Conservation (phyloP, 2,797 vertebrate species). For the Anableps anableps region DNA sequence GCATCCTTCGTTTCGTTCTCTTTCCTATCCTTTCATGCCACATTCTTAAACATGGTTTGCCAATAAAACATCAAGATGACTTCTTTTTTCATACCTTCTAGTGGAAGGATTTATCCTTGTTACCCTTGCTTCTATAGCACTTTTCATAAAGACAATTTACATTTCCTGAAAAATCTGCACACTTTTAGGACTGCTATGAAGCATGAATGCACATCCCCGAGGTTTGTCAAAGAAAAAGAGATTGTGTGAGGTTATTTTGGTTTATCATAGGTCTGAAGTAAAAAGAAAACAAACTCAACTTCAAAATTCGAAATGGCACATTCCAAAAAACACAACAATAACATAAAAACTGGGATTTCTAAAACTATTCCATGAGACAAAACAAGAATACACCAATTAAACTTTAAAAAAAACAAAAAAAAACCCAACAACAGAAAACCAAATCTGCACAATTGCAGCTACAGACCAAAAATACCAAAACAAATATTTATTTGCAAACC, state of each 20-base stretch:
- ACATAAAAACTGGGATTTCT: neutral
- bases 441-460: no score
- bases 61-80: constrained; percentile 81
- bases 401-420: no score
- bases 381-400: no score
- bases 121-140: no score
- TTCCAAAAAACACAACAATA: neutral
- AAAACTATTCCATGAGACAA: no score
- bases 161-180: neutral
- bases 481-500: no score
- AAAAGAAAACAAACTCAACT: neutral
- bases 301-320: neutral
- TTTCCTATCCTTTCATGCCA: neutral
- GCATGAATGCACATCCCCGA: neutral
- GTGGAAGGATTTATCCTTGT: neutral
- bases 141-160: neutral
- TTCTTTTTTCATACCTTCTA: constrained; percentile 43
- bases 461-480: no score
- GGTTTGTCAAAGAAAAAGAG: neutral
- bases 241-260: neutral
- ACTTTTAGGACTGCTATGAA: neutral
- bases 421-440: no score
- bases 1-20: neutral
- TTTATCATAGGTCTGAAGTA: neutral
- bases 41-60: neutral